These are phyloP conservation scores for Datnioides undecimradiatus DNA, from an alignment of 2,113 vertebrate species.

Conservation along the genomic window DNA sequence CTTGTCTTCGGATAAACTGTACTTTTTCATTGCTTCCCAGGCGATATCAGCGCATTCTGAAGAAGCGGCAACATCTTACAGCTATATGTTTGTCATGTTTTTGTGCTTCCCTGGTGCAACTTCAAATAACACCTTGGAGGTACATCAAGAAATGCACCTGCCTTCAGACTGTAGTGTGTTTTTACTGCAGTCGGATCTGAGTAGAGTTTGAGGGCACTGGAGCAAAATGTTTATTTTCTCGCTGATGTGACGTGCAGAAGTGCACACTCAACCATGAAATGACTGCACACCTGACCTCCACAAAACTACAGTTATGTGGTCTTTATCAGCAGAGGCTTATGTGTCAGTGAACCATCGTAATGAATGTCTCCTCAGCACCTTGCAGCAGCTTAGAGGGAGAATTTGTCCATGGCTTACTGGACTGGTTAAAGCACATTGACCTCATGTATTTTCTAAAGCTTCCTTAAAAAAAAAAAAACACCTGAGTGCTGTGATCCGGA, in stretches of 20 bases:
- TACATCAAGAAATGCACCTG: neutral
- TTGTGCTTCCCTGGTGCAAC: neutral
- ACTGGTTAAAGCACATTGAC: neutral
- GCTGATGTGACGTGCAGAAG: neutral
- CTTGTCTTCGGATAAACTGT: neutral
- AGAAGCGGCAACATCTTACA: neutral
- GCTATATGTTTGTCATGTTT: neutral
- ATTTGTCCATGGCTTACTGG: neutral
- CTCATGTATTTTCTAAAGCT: neutral
- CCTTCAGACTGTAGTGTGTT: neutral
- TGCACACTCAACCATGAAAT: neutral
- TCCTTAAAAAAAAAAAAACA: conserved; percentile 27
- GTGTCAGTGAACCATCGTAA: neutral
- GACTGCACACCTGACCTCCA: neutral
- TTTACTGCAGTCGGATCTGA: neutral
- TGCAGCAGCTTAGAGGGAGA: neutral
- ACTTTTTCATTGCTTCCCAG: neutral
- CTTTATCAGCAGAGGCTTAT: neutral
- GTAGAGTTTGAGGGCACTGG: neutral
- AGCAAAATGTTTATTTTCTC: neutral
- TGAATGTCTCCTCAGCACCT: neutral
- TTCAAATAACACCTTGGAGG: neutral
- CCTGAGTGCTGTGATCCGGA: conserved; percentile 11
- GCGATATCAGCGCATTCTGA: conserved; percentile 3
- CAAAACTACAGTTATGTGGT: conserved; percentile 12